Percentiles rank a stretch among this genome's conserved stretches.
phyloP scores from a whole-genome alignment of 2,113 vertebrate genomes.

The Rattus rattus region DNA sequence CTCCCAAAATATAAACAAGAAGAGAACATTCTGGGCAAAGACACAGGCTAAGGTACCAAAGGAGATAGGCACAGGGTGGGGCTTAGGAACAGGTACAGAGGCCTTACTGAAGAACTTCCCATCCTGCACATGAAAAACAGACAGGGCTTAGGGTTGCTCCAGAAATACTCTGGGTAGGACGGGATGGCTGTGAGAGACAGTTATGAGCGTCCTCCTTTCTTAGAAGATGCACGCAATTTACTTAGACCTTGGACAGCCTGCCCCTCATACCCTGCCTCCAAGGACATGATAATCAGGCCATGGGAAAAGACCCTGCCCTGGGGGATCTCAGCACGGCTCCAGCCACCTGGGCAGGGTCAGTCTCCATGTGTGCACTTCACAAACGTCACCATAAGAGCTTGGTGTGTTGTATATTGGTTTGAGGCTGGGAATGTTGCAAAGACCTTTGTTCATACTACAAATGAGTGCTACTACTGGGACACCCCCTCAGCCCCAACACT shows the following conservation, averaged over 20 bases:
- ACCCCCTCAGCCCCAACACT: not conserved
- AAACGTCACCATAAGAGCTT: not conserved
- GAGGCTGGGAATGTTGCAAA: not conserved
- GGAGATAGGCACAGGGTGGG: not conserved
- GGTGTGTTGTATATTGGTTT: not conserved
- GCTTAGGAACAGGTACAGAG: not conserved
- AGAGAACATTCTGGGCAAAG: not conserved
- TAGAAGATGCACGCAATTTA: not conserved
- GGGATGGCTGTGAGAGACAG: not conserved
- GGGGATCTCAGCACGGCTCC: not conserved
- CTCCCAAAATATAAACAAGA: not conserved
- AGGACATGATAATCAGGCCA: too few relatives aligned
- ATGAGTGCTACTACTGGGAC: not conserved
- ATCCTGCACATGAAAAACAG: not conserved
- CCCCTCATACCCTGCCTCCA: not conserved
- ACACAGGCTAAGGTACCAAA: not conserved
- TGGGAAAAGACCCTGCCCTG: not conserved
- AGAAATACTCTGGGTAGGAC: not conserved
- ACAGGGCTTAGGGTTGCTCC: not conserved
- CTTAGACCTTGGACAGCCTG: not conserved
- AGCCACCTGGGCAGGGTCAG: not conserved
- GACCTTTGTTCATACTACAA: not conserved
- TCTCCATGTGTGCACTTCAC: not conserved
- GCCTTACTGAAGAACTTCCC: not conserved
- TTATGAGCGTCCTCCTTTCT: not conserved